phyloP scores from a whole-genome alignment of 2,113 vertebrate genomes.

The Burhinus oedicnemus region DNA sequence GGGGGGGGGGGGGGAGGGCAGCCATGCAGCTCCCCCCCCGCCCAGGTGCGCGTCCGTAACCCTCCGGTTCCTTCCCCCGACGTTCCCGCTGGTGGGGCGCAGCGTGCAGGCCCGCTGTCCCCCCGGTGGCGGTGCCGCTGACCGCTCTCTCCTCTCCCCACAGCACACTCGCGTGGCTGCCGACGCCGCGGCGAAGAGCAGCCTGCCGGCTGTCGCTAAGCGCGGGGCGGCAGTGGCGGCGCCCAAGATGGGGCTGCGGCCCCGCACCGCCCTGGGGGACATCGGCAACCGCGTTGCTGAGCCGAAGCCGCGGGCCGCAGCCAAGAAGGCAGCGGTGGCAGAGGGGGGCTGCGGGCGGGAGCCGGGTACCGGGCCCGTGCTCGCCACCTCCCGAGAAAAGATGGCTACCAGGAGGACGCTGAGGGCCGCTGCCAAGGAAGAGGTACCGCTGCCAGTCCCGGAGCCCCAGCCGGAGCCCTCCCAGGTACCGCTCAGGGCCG shows the following conservation, averaged over 20 bases:
- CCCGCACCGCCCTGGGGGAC: constrained; percentile 77
- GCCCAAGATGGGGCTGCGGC: constrained; percentile 52
- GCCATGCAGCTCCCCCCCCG: no score
- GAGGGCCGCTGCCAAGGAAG: accelerated
- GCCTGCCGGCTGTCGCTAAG: constrained; percentile 62
- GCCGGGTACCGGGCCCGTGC: accelerated
- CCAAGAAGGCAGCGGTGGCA: constrained; percentile 64
- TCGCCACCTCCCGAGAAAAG: accelerated
- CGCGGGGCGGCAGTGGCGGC: not conserved
- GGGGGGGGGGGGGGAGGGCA: no score
- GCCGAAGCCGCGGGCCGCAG: not conserved
- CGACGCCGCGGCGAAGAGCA: constrained; percentile 3
- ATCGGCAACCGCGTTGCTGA: constrained; percentile 74
- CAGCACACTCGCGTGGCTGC: not conserved
- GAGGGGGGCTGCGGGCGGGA: accelerated
- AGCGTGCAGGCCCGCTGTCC: no score
- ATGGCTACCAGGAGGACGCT: accelerated
- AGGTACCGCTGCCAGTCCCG: accelerated
- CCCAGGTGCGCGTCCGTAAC: no score
- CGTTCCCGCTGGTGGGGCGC: no score
- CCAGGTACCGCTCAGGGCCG: accelerated
- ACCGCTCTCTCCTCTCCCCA: no score
- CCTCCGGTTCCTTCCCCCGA: not conserved
- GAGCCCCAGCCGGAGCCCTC: not conserved
- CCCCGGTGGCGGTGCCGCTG: not conserved